Evolutionary conservation across 2,888 invertebrate genomes (phyloP), one percentile per base, ranked within the genome.

Genomic region (Diaphora mendica): DNA sequence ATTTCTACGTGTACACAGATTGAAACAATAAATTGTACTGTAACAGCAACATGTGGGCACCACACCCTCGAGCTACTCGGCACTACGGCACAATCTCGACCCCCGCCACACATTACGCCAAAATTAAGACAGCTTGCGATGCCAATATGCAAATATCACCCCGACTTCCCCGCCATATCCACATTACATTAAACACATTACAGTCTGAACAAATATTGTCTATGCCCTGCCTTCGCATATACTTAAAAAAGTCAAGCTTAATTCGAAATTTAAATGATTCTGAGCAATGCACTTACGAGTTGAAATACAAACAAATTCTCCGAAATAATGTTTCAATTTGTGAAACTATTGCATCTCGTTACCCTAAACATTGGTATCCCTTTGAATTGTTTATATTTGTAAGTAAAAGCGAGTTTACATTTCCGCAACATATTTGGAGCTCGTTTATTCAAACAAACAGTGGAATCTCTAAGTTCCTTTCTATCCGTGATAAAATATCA

Each of bases 91-190:
- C 84, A 84, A 85, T 83, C 85, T 85, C 88, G 84, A 88, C 86
- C 89, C 81, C 87, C 82, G 77, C 81, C 84, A 87, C 91, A 89
- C 89, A 91, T 94, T 93, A 93, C 90, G 88, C 79, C 86, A 83
- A 94, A 95, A 95, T 95, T 94, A 95, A 95, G 95, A 94, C 93
- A 93, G 93, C 92, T 92, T 92, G 92, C 90, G 89, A 89, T 88
- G 88, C 92, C 91, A 92, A 93, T 94, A 95, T 95, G 95, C 94
- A 94, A 95, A 95, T 94, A 80, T 75, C 73, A 74, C 75, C 75
- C 76, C 71, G 81, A 79, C 83, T 83, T 84, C 84, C 86, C 84
- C 75, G 64, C 71, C 70, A 70, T 80, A 73, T 77, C 72, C 76
- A 77, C 75, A 62, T 62, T 30, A 77, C 72, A 66, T 55, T 55